Conservation (phyloP, 2,888 invertebrate species). For the Andricus curvator region DNA sequence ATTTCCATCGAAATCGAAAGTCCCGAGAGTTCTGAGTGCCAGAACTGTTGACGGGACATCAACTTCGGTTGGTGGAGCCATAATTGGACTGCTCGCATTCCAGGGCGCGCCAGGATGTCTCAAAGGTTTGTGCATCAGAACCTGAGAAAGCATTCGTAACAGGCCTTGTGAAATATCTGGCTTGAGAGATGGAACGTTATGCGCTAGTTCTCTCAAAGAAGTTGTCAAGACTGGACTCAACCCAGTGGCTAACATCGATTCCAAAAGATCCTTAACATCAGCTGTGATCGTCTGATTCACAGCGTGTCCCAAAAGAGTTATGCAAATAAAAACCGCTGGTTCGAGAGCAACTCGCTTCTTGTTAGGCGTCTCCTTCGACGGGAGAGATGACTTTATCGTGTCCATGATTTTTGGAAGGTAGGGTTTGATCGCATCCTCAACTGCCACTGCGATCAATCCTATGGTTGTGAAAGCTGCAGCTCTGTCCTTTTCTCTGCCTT, state of each 20-base stretch:
- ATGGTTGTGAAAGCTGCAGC: slow-evolving; percentile 93
- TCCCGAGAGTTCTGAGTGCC: slow-evolving; percentile 95
- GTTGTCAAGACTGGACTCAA: slow-evolving; percentile 94
- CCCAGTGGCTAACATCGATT: slow-evolving; percentile 95
- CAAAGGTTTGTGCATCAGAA: slow-evolving; percentile 91
- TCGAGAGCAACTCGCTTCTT: slow-evolving; percentile 89
- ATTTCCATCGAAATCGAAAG: slow-evolving; percentile 94
- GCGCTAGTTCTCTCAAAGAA: slow-evolving; percentile 93
- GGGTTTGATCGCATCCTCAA: slow-evolving; percentile 88
- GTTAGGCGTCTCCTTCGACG: slow-evolving; percentile 87
- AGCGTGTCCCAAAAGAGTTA: slow-evolving; percentile 93
- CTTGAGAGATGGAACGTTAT: slow-evolving; percentile 91
- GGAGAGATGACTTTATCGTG: slow-evolving; percentile 87
- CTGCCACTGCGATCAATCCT: slow-evolving; percentile 93
- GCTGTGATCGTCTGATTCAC: slow-evolving; percentile 87
- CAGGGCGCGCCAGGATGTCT: slow-evolving; percentile 89
- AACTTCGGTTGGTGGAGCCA: slow-evolving; percentile 80
- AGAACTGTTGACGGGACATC: slow-evolving; percentile 93
- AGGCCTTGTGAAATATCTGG: slow-evolving; percentile 95
- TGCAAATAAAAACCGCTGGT: slow-evolving; percentile 95
- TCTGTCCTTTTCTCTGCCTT: slow-evolving; percentile 91
- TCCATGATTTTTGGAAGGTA: slow-evolving; percentile 93
- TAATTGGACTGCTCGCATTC: slow-evolving; percentile 79
- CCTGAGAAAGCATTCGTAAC: slow-evolving; percentile 92
- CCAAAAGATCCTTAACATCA: slow-evolving; percentile 91